Evolutionary conservation across 2,113 vertebrate species (phyloP).

Genomic region (Myxocyprinus asiaticus): DNA sequence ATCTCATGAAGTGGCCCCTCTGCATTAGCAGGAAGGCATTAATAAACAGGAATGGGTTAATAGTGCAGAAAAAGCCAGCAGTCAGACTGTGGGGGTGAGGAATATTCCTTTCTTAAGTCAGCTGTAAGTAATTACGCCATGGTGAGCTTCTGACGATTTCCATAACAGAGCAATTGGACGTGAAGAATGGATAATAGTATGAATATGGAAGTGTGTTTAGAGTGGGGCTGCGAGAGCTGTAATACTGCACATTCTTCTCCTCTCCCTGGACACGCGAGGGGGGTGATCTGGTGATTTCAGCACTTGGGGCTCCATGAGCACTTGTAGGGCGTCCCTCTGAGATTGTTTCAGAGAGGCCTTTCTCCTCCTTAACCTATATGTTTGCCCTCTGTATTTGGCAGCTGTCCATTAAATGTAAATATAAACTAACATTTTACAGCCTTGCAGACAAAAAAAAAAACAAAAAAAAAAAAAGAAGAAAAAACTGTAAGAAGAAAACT

Average conservation of each 20-base stretch:
- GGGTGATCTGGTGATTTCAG: slow-evolving; percentile 45
- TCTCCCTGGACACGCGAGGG: slow-evolving; percentile 38
- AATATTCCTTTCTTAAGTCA: slow-evolving; percentile 99
- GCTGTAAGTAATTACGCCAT: slow-evolving; percentile 99
- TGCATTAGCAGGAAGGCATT: slow-evolving; percentile 97
- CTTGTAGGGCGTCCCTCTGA: slow-evolving; percentile 44
- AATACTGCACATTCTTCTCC: slow-evolving; percentile 58
- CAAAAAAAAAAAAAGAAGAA: no score
- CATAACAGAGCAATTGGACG: slow-evolving; percentile 99
- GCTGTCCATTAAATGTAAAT: slow-evolving; percentile 53
- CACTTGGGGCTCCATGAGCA: slow-evolving; percentile 36
- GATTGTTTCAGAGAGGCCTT: slow-evolving; percentile 59
- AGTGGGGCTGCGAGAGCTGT: slow-evolving; percentile 81
- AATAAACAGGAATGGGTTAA: slow-evolving; percentile 99
- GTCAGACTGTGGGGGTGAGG: slow-evolving; percentile 92
- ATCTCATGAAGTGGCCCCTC: slow-evolving; percentile 81
- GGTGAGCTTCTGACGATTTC: slow-evolving; percentile 97
- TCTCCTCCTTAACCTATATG: slow-evolving; percentile 35
- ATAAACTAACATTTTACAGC: slow-evolving; percentile 58
- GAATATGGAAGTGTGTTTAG: slow-evolving; percentile 94
- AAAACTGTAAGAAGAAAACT: slow-evolving; percentile 44
- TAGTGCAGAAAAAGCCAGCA: slow-evolving; percentile 98
- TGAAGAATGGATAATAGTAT: slow-evolving; percentile 99
- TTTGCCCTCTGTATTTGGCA: slow-evolving; percentile 43
- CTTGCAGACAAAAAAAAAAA: slow-evolving; percentile 50